These are phyloP conservation scores for Artibeus jamaicensis DNA, from an alignment of 2,797 vertebrate species.

Conservation along the genomic window DNA sequence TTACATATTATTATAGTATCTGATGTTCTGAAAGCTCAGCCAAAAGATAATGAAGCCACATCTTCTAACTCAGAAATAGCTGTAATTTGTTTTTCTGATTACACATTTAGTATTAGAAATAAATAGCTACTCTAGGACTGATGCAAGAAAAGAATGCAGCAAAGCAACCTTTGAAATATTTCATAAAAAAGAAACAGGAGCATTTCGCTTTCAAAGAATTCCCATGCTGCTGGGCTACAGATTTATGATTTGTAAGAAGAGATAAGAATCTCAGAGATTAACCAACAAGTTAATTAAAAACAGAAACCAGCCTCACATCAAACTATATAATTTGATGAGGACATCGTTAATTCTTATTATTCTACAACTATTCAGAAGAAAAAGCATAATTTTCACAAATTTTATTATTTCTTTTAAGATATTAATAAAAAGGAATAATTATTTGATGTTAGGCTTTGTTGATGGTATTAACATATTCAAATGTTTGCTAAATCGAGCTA, in stretches of 20 bases:
- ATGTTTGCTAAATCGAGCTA: not conserved
- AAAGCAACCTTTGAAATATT: not conserved
- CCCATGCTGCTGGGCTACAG: not conserved
- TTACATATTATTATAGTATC: not conserved
- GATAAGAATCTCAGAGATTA: not conserved
- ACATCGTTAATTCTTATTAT: not conserved
- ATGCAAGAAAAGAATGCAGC: not conserved
- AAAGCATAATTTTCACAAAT: not conserved
- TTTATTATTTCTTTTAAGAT: conserved; percentile 19
- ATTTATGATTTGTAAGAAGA: not conserved
- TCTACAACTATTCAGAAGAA: conserved; percentile 14
- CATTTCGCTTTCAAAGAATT: not conserved
- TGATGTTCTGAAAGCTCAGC: not conserved
- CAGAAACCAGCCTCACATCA: not conserved
- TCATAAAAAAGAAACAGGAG: not conserved
- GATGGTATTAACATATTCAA: not conserved
- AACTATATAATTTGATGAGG: not conserved
- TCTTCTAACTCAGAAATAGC: not conserved
- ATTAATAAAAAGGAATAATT: conserved; percentile 1
- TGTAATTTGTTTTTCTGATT: not conserved
- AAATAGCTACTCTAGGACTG: not conserved
- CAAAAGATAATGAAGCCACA: not conserved
- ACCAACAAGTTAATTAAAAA: not conserved
- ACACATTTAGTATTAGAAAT: not conserved
- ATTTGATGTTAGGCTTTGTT: not conserved